Evolutionary conservation across 1,140 invertebrate genomes (phyloP), one percentile per base, ranked within the genome.

Genomic region (Ptiloglossa arizonensis): DNA sequence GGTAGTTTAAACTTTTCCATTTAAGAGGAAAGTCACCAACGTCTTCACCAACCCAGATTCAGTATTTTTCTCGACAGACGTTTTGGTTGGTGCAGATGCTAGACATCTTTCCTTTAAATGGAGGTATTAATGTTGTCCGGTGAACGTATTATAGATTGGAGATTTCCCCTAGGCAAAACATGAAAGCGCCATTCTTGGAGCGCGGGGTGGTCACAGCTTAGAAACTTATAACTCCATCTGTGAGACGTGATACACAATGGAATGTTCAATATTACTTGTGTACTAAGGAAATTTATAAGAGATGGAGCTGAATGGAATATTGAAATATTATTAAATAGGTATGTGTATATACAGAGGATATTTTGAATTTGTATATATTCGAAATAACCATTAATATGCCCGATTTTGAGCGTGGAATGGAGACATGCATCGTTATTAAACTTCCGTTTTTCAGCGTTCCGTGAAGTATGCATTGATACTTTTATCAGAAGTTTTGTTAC

Each of bases 251-350:
- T 46, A 57, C 50, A 85, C 54, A 84, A 69, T 85, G 83, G 72
- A 54, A 85, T 79, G 79, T 75, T 85, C 69, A 52, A 72, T 73
- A 73, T 85, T 64, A 57, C 64, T 85, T 66, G 79, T 75, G 80
- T 81, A 85, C 79, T 85, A 77, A 85, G 64, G 68, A 62, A 75
- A 81, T 85, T 85, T 77, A 80, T 85, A 85, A 86, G 84, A 86
- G 84, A 86, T 86, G 84, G 84, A 85, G 84, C 84, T 86, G 71
- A 85, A 80, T 59, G 41, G 77, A 71, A 81, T 79, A 85, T 85
- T 85, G 75, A 85, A 71, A 54, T 76, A 71, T 75, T 82, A 52
- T 72, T 75, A 79, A 86, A 85, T 85, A 86, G 84, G 84, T 85
- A 85, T 41, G 82, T 81, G 74, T 74, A 70, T 59, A 54, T 52